Conservation (phyloP, 2,113 vertebrate genomes). For the Dicerorhinus sumatrensis region DNA sequence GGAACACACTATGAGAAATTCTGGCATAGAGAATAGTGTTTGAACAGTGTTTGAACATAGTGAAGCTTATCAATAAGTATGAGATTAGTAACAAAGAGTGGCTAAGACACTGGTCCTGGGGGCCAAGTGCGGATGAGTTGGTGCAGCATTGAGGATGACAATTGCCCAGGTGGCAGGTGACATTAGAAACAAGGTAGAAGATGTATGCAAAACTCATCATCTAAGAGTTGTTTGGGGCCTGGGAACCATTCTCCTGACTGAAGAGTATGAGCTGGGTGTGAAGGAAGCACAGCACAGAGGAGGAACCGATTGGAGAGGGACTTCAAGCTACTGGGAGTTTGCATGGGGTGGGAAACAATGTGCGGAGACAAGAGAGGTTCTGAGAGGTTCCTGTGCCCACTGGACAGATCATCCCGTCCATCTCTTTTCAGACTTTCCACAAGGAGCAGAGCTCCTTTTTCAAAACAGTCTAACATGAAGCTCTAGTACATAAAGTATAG, state of each 20-base stretch:
- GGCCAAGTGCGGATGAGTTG: neutral
- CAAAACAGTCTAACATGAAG: neutral
- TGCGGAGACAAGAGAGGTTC: neutral
- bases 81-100: neutral
- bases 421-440: neutral
- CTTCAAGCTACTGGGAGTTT: neutral
- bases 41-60: neutral
- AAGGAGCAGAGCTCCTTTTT: neutral
- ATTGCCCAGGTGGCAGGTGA: neutral
- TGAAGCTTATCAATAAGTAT: neutral
- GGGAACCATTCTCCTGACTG: neutral
- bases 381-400: neutral
- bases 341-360: neutral
- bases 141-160: neutral
- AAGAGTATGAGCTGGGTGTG: neutral
- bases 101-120: neutral
- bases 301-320: neutral
- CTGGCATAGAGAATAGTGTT: neutral
- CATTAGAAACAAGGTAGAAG: neutral
- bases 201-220: neutral
- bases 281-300: neutral
- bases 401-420: rapidly evolving
- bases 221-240: neutral
- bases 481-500: no score
- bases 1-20: neutral